Base-by-base conservation (phyloP, 1,140 invertebrate species). In the Drosophila truncata region DNA sequence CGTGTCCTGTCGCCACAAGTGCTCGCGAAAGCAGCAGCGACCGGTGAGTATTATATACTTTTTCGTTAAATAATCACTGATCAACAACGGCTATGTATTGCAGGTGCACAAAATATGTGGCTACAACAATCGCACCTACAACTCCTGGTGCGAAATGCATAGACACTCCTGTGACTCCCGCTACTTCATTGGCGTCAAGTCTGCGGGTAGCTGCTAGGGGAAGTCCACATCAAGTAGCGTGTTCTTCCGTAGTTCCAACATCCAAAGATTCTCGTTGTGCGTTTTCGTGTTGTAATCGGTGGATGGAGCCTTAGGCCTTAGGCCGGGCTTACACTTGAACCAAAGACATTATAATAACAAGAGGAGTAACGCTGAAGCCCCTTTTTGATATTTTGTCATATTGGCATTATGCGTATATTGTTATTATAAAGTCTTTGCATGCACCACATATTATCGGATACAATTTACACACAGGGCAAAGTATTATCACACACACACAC, bases 91-190 rank as follows among this genome's bases (percentile, higher is more conserved):
- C 11, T 27, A 25, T 31, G 20, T 50, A 8, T 81, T 74, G 25
- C 54, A 83, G 54, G 69, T 70, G 29, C 84, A 82, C 13, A 91
- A 92, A 78, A 87, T 98, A 46, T 98, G 98, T 93, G 97, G 96
- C 55, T 95, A 94, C 52, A 97, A 98, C 93, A 96, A 97, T 79
- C 95, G 94, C 76, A 98, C 97, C 2, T 98, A 98, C 93, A 94
- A 94, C 27, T 97, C 96, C 44, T 97, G 97, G 96, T 98, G 97
- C 93, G 95, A 97, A 76, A 96, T 98, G 95, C 95, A 96, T 82
- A 95, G 96, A 80, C 96, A 97, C 78, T 95, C 97, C 1, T 99
- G 98, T 92, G 94, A 94, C 76, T 96, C 95, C n/a, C 96, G 96
- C 31, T 95, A 95, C 70, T 95, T 96, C 64, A 95, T 98, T 57